A percentile compares a stretch with the other conserved stretches of the same genome.
Conservation (phyloP, 2,797 vertebrate genomes). For the Anguilla megastoma region DNA sequence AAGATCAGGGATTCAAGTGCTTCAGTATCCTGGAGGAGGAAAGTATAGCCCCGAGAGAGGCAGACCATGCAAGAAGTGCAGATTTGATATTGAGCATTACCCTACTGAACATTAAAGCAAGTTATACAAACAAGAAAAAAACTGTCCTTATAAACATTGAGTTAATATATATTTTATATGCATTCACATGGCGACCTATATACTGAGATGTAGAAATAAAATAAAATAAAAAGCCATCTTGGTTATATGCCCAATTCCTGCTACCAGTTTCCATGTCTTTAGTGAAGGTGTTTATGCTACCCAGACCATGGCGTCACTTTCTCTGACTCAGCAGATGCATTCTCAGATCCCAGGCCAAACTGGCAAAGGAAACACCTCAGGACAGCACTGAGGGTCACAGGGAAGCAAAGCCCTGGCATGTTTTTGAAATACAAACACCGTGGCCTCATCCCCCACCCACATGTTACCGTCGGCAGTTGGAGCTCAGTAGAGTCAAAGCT, state of each 20-base stretch:
- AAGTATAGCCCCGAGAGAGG: too few species aligned
- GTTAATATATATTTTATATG: not conserved
- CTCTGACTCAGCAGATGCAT: not conserved
- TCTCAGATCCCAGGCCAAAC: slow-evolving; percentile 14
- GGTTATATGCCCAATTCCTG: not conserved
- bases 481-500: not conserved
- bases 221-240: not conserved
- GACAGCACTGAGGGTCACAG: not conserved
- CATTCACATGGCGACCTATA: not conserved
- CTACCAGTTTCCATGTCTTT: not conserved
- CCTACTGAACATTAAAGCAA: not conserved
- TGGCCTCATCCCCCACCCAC: not conserved
- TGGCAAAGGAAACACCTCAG: not conserved
- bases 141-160: not conserved
- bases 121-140: not conserved
- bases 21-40: too few species aligned
- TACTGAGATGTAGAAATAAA: not conserved
- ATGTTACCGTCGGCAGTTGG: not conserved
- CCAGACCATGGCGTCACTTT: not conserved
- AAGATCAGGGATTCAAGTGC: too few species aligned
- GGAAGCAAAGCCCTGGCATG: not conserved
- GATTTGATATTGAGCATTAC: not conserved
- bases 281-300: not conserved
- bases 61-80: too few species aligned
- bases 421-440: not conserved